Conservation (phyloP, 2,797 vertebrate genomes). For the Luscinia megarhynchos region DNA sequence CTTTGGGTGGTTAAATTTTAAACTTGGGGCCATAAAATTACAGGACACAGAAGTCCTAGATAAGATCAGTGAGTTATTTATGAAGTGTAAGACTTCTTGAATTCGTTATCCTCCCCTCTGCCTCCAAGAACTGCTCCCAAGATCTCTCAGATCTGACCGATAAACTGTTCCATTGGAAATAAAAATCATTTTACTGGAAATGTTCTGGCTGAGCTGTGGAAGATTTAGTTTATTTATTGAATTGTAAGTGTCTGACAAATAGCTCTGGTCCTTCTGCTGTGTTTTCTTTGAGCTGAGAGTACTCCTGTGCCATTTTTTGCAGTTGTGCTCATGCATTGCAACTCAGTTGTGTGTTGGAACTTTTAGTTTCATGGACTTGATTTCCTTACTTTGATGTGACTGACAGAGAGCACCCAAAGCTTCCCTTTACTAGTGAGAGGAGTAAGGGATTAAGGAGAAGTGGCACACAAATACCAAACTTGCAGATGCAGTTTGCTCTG, state of each 20-base stretch:
- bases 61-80: conserved; percentile 65
- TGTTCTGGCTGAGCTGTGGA: conserved; percentile 64
- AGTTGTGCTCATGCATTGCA: neutral
- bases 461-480: neutral
- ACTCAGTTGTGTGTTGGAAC: neutral
- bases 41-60: conserved; percentile 44
- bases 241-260: conserved; percentile 72
- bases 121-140: conserved; percentile 8
- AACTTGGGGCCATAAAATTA: conserved; percentile 59
- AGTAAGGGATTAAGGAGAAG: neutral
- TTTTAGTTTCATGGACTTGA: neutral
- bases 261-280: neutral
- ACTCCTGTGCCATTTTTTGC: neutral
- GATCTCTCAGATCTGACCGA: conserved; percentile 50
- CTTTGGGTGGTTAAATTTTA: conserved; percentile 67
- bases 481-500: neutral
- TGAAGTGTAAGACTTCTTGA: conserved; percentile 62
- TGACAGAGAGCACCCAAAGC: neutral
- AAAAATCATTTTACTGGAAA: conserved; percentile 57
- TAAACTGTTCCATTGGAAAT: conserved; percentile 65
- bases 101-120: conserved; percentile 37
- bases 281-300: neutral
- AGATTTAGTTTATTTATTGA: conserved; percentile 66
- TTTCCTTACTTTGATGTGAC: neutral
- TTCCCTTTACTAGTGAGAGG: neutral